phyloP scores from a whole-genome alignment of 2,113 vertebrate species.

The Regulus satrapa region DNA sequence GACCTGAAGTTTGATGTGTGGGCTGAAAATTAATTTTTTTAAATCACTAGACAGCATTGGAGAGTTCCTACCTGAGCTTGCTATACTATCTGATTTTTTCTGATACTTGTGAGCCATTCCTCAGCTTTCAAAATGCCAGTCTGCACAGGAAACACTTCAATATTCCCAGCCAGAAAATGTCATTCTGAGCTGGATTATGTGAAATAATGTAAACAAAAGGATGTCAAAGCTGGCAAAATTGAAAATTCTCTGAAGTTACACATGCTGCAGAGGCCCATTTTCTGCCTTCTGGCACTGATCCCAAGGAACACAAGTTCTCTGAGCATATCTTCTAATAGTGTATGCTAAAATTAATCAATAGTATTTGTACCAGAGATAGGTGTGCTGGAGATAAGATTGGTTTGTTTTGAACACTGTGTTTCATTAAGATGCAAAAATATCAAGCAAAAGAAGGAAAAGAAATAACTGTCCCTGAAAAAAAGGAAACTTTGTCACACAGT shows the following conservation, averaged over 20 bases:
- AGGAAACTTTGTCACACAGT: neutral
- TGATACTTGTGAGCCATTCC: neutral
- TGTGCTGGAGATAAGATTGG: neutral
- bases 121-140: constrained; percentile 14
- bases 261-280: neutral
- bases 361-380: neutral
- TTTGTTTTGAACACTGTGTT: neutral
- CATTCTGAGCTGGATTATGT: neutral
- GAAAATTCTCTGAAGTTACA: neutral
- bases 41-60: neutral
- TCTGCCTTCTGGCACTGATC: neutral
- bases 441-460: neutral
- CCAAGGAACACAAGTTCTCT: neutral
- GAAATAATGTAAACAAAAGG: constrained; percentile 29
- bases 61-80: neutral
- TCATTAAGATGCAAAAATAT: neutral
- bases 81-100: neutral
- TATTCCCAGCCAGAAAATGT: constrained; percentile 8
- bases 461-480: neutral
- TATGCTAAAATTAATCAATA: neutral
- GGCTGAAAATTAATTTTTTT: neutral
- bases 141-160: neutral
- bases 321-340: neutral
- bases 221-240: neutral
- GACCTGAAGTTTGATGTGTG: neutral